Conservation (phyloP, 2,888 invertebrate genomes). For the Alentia gelatinosa region DNA sequence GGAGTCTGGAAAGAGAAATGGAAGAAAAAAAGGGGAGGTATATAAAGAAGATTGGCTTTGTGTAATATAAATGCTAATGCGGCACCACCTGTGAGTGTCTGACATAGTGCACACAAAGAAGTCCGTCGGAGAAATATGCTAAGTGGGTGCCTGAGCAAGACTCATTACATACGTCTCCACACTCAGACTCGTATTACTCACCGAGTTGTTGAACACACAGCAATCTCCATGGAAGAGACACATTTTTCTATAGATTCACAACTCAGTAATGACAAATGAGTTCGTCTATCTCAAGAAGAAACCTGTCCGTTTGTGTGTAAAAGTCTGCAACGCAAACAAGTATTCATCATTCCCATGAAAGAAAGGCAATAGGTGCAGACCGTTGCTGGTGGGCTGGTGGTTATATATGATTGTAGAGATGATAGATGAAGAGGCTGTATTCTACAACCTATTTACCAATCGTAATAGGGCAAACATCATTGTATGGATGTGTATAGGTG, state of each 20-base stretch:
- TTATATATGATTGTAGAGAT: background rate
- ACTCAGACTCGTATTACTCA: background rate
- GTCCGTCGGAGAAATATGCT: background rate
- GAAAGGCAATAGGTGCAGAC: background rate
- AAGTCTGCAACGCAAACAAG: background rate
- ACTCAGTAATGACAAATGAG: no score
- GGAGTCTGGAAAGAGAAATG: background rate
- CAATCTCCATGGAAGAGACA: no score
- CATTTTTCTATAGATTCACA: no score
- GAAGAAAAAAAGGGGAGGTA: background rate
- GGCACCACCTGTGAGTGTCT: background rate
- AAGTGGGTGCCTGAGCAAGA: background rate
- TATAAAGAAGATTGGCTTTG: background rate
- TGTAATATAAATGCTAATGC: constrained; percentile 39
- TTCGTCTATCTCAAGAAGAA: no score
- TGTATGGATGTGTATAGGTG: background rate
- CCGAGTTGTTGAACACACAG: no score
- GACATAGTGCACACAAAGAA: background rate
- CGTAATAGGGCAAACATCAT: background rate
- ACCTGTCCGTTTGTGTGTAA: no score
- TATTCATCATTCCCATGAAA: background rate
- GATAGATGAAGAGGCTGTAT: background rate
- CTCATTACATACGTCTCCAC: background rate
- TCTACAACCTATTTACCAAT: background rate
- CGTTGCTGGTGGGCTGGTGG: background rate